Conservation (phyloP, 2,797 vertebrate species). For the Sebastes glaucus region DNA sequence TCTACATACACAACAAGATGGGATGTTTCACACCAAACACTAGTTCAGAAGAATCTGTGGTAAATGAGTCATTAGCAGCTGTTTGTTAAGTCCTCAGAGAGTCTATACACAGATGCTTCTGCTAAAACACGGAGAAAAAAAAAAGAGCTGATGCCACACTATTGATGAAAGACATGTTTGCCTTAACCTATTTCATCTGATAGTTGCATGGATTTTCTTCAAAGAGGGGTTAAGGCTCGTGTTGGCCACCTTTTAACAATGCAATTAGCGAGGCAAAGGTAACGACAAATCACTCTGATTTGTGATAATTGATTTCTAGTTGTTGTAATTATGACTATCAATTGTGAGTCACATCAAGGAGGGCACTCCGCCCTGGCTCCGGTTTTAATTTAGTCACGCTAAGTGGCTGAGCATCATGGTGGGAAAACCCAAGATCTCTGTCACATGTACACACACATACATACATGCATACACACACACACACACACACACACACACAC, state of each 20-base stretch:
- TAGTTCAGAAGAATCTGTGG: conserved; percentile 12
- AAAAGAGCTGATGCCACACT: conserved; percentile 46
- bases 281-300: conserved; percentile 76
- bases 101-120: conserved; percentile 35
- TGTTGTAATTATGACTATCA: conserved; percentile 81
- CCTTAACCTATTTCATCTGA: conserved; percentile 63
- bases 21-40: not conserved
- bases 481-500: not conserved
- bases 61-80: conserved; percentile 43
- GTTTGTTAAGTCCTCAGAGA: conserved; percentile 13
- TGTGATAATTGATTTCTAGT: conserved; percentile 77
- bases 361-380: conserved; percentile 35
- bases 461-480: not conserved
- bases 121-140: conserved; percentile 5
- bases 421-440: conserved; percentile 17
- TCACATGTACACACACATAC: not conserved
- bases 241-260: conserved; percentile 72
- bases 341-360: conserved; percentile 70
- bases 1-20: not conserved
- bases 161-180: conserved; percentile 58
- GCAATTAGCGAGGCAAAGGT: conserved; percentile 72
- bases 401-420: conserved; percentile 30
- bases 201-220: conserved; percentile 68
- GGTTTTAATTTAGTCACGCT: conserved; percentile 63
- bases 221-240: conserved; percentile 68